Base-by-base conservation (phyloP, 2,888 invertebrate species). In the Rhorus exstirpatorius region DNA sequence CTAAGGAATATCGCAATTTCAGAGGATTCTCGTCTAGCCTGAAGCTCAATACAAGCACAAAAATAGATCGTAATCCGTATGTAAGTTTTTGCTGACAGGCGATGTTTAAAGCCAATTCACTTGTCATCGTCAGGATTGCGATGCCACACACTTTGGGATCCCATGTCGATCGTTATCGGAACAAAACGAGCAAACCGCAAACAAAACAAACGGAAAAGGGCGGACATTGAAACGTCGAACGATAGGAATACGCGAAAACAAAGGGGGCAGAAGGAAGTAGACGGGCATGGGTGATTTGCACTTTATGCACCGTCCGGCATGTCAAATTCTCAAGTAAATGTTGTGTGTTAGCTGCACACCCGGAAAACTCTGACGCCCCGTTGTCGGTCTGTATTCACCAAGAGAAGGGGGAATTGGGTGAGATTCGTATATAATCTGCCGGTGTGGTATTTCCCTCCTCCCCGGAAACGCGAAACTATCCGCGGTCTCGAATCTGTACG, bases 281-380 rank as follows among this genome's bases (percentile, higher is more conserved):
- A 60, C 31, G 61, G 46, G 68, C 74, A 74, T 68, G 41, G 74
- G 35, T 67, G 79, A 80, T 80, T 68, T 75, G 79, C 74, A 80
- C 74, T 80, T 80, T 61, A 80, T 80, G 79, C 74, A 68, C 61
- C 79, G 68, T 68, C 74, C 75, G 44, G 68, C 80, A 75, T 63
- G 70, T 80, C 75, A 68, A 80, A 72, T 70, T 63, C 75, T 71
- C 75, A 61, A 70, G 67, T 75, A 68, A 68, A 80, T 70, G 75
- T 75, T 65, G 49, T 75, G 75, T 63, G 68, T 63, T 63, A 51
- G 63, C 41, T 41, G 79, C 60, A 79, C 67, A 44, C 68, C 53
- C 68, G 75, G 80, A 68, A 70, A 61, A 74, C 74, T 65, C 74
- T 53, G 61, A 80, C 74, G 61, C 70, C 63, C 51, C 55, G 55